Base-by-base conservation (phyloP, 2,797 vertebrate genomes). In the Pitangus sulphuratus region DNA sequence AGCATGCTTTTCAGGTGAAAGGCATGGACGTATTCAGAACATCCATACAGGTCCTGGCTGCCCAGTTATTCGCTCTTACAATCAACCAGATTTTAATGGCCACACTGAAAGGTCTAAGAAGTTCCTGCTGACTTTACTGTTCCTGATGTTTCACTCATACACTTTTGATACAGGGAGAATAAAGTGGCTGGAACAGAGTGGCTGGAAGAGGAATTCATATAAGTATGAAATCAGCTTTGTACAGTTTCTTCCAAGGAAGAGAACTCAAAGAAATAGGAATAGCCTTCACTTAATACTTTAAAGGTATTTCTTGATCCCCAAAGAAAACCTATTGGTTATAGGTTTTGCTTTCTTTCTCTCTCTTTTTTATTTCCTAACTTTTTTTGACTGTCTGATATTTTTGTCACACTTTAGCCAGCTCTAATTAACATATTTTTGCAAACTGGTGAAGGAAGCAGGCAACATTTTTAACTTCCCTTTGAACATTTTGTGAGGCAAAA, bases 401-500 rank as follows among this genome's bases (percentile, higher is more conserved):
- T 93, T 87, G 51, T 89, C 75, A 93, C 26, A 57, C 6, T 91
- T 85, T 57, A 87, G n/a, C 33, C n/a, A 85, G 33, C 5, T 78
- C 37, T 92, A 86, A 85, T 93, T 91, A 94, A 2, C 72, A 56
- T 95, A 77, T 85, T 95, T 92, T 89, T 87, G 47, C 72, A 93
- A 90, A 79, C 33, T 88, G 44, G 45, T 82, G 60, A 93, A 88
- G 79, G 60, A 93, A 88, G 79, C 18, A 66, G 54, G 24, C 74
- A 95, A 65, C 77, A 82, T 74, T 92, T 93, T 84, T 51, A 94
- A 62, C 22, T 81, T 91, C 50, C 20, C 9, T 94, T 28, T 79
- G 64, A 95, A 91, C 31, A 76, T 90, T 93, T 95, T 90, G 83
- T 79, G 66, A 97, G 69, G 65, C 72, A 96, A 95, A 97, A 95